These are phyloP conservation scores for Spea hammondii DNA, from an alignment of 2,797 vertebrate genomes.

Conservation along the genomic window DNA sequence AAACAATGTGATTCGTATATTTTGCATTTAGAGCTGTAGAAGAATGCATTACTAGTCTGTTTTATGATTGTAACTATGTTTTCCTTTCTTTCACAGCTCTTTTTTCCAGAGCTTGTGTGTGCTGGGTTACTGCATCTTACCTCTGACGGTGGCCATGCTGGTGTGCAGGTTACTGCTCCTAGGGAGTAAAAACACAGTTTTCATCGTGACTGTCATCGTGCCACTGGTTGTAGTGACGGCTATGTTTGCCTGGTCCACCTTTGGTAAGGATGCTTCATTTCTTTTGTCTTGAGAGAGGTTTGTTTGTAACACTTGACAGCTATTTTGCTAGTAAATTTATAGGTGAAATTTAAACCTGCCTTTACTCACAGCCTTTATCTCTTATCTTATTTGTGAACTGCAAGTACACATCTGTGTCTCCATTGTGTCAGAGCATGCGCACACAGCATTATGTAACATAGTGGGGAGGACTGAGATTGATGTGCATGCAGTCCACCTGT, in stretches of 20 bases:
- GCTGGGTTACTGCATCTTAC: conserved; percentile 92
- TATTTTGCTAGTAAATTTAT: no score
- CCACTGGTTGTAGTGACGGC: conserved; percentile 79
- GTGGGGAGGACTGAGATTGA: no score
- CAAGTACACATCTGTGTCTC: background rate
- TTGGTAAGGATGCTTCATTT: conserved; percentile 69
- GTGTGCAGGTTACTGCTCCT: conserved; percentile 87
- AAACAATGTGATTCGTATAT: background rate
- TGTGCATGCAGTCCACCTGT: no score
- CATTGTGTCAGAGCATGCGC: no score
- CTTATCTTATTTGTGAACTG: background rate
- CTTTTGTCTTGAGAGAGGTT: background rate
- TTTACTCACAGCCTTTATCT: background rate
- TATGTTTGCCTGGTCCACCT: conserved; percentile 89
- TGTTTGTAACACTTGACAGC: no score
- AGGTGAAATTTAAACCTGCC: no score
- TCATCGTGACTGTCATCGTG: conserved; percentile 78
- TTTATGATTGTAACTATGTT: background rate
- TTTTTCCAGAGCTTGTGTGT: conserved; percentile 98
- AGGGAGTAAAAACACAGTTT: conserved; percentile 55
- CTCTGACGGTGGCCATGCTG: conserved; percentile 85
- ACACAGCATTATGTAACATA: no score
- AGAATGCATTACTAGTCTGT: background rate
- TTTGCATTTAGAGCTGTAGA: no score
- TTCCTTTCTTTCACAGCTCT: conserved; percentile 66